Evolutionary conservation across 2,888 invertebrate species (phyloP).

Genomic region (Drosophila anomalata): DNA sequence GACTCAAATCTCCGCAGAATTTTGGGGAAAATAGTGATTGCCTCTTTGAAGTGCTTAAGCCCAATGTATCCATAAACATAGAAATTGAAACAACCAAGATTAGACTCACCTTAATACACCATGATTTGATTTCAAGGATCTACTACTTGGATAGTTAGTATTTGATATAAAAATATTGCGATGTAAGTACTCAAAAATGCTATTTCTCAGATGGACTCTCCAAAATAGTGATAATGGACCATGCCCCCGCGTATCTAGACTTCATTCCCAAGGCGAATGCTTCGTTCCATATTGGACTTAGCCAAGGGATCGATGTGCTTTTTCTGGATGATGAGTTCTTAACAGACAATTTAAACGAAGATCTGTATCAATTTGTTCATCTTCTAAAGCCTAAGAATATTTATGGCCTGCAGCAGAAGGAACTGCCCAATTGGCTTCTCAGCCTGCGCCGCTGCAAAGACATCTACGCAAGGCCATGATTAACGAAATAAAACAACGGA

Average conservation of each 20-base stretch:
- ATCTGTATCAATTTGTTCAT: conserved; percentile 46
- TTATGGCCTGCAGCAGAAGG: conserved; percentile 43
- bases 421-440: conserved; percentile 49
- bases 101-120: conserved; percentile 48
- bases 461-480: not conserved
- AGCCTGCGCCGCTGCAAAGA: conserved; percentile 40
- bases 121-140: conserved; percentile 13
- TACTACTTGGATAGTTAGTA: conserved; percentile 57
- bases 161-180: too few species aligned
- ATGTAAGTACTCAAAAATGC: not conserved
- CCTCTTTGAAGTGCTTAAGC: conserved; percentile 15
- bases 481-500: not conserved
- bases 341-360: conserved; percentile 15
- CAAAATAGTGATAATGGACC: conserved; percentile 45
- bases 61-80: conserved; percentile 32
- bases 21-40: not conserved
- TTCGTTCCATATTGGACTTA: conserved; percentile 36
- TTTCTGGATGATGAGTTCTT: conserved; percentile 50
- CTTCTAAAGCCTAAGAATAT: conserved; percentile 54
- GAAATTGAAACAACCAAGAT: conserved; percentile 7
- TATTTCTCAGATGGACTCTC: conserved; percentile 35
- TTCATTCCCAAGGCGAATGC: conserved; percentile 53
- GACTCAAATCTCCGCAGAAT: conserved; percentile 5
- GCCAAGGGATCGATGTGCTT: conserved; percentile 53
- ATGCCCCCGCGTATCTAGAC: conserved; percentile 41